These are phyloP conservation scores for Amiota communis DNA, from an alignment of 2,888 invertebrate genomes.

Conservation along the genomic window DNA sequence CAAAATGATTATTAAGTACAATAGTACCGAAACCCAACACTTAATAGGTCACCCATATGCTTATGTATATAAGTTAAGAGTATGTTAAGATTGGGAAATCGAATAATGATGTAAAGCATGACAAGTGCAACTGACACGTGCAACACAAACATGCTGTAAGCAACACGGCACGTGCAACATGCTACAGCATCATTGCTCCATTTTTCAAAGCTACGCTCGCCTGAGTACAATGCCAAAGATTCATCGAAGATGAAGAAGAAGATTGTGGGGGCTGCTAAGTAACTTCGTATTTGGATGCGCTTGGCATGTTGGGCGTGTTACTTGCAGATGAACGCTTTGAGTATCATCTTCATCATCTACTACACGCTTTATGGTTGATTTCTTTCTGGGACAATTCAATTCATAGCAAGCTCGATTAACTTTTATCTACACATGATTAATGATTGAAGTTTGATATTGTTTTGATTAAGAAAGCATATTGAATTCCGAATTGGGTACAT, in stretches of 20 bases:
- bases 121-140: conserved; percentile 22
- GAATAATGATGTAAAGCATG: not conserved
- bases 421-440: conserved; percentile 1
- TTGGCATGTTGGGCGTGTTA: not conserved
- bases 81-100: too few relatives aligned
- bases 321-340: not conserved
- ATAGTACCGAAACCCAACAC: too few relatives aligned
- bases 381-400: too few relatives aligned
- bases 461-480: not conserved
- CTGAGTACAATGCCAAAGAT: not conserved
- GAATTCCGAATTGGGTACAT: not conserved
- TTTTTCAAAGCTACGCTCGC: conserved; percentile 7
- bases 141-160: not conserved
- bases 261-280: too few relatives aligned
- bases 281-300: too few relatives aligned
- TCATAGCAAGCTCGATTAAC: too few relatives aligned
- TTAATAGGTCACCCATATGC: too few relatives aligned
- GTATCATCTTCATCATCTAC: not conserved
- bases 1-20: too few relatives aligned
- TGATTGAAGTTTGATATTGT: not conserved
- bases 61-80: too few relatives aligned
- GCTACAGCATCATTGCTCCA: conserved; percentile 12
- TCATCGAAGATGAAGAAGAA: not conserved
- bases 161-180: conserved; percentile 12
- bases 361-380: too few relatives aligned